These are phyloP conservation scores for Drosophila ficusphila DNA, from an alignment of 1,140 invertebrate genomes.

Conservation along the genomic window DNA sequence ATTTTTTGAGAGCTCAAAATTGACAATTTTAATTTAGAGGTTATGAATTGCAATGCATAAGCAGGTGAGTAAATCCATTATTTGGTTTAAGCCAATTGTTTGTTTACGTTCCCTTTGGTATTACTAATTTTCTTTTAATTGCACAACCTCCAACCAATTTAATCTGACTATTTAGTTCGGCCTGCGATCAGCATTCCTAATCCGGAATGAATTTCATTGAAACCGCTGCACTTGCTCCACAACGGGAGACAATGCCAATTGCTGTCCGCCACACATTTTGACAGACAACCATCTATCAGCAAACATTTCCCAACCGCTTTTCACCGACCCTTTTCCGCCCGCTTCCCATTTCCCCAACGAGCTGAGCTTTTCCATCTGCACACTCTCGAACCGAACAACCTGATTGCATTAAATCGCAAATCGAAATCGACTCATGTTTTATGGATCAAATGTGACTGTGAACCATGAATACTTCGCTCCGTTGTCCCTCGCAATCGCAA, in stretches of 20 bases:
- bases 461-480: conserved; percentile 58
- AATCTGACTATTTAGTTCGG: conserved; percentile 8
- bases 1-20: too few relatives aligned
- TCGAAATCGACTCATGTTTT: conserved; percentile 69
- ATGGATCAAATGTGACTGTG: conserved; percentile 62
- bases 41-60: too few relatives aligned
- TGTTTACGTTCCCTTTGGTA: too few relatives aligned
- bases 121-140: not conserved
- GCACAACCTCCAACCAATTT: not conserved
- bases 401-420: conserved; percentile 48
- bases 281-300: conserved; percentile 28
- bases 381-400: conserved; percentile 10
- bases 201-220: conserved; percentile 6
- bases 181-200: conserved; percentile 22
- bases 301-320: conserved; percentile 30
- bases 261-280: conserved; percentile 29
- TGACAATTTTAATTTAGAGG: too few relatives aligned
- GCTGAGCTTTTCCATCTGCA: not conserved
- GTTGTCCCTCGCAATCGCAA: not conserved
- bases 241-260: conserved; percentile 19
- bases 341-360: not conserved
- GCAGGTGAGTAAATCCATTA: too few relatives aligned
- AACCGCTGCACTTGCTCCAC: conserved; percentile 16
- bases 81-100: too few relatives aligned
- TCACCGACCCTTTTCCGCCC: not conserved